Evolutionary conservation across 2,113 vertebrate species (phyloP), one percentile per base, ranked within the genome.

Genomic region (Pteronura brasiliensis): DNA sequence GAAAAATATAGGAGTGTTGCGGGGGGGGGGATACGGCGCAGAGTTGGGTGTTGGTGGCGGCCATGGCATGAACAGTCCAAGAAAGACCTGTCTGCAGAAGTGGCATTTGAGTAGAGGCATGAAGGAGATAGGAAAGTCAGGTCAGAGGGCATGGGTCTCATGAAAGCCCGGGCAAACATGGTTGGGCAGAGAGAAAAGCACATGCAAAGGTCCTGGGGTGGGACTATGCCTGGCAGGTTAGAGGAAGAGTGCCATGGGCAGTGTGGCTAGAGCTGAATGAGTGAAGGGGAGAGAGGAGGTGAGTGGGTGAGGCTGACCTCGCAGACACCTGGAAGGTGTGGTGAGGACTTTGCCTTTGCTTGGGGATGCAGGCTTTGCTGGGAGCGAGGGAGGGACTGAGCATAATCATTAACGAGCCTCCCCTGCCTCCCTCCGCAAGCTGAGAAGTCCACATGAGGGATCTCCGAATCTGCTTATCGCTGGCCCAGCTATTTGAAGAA

Each of bases 191-290:
- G 63, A 84, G 15, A 13, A 31, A 8, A 21, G 42, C 21, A 23
- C 2, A 18, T 69, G 15, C 65, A 52, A 92, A 82, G 77, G 47
- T 5, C 47, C 90, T 39, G 71, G 55, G 95, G 88, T 49, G 61
- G 52, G 76, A n/a, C 34, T 2, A 1, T 10, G 25, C 65, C 49
- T 5, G 12, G 57, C 0, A 0, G 36, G 36, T 20, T 34, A 39
- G 36, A 9, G 47, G 17, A 31, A 17, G 80, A 31, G 7, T 17
- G 21, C 36, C 25, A 36, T 44, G 44, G 67, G 44, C 29, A 0
- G n/a, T 21, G 7, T 57, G 79, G 67, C 21, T 23, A 44, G 59
- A 77, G 25, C 59, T 2, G 1, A 27, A 4, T 31, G 29, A 25
- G 44, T 4, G 27, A 74, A 44, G 83, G 31, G 13, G 3, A 8